Evolutionary conservation across 2,113 vertebrate genomes (phyloP).

Genomic region (Lepus europaeus): DNA sequence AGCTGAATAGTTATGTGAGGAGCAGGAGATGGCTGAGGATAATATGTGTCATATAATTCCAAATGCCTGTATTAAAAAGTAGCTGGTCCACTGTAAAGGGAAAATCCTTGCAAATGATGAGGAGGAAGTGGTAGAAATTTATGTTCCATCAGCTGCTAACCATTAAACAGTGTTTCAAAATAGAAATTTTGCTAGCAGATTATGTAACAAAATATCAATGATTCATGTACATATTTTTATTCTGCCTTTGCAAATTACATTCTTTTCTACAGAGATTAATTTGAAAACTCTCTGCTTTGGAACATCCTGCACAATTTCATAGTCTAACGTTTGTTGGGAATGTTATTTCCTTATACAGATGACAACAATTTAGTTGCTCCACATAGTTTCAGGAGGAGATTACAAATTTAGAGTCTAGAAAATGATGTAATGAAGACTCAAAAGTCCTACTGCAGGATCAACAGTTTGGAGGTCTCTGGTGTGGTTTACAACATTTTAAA

Average conservation of each 20-base stretch:
- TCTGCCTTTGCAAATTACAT: constrained; percentile 68
- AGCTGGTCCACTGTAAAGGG: accelerated
- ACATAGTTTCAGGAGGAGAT: constrained; percentile 21
- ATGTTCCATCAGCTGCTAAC: background rate
- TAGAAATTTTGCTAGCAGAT: constrained; percentile 67
- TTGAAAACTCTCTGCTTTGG: constrained; percentile 69
- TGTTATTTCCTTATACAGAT: constrained; percentile 59
- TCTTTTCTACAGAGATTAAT: constrained; percentile 72
- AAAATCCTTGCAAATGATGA: background rate
- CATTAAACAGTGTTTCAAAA: background rate
- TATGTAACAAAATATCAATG: constrained; percentile 78
- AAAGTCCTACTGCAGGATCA: background rate
- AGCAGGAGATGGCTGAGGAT: accelerated
- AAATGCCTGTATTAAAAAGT: background rate
- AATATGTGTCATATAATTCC: background rate
- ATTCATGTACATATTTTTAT: constrained; percentile 82
- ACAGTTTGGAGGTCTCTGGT: background rate
- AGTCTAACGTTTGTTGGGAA: constrained; percentile 63
- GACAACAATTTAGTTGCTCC: constrained; percentile 44
- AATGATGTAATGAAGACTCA: background rate
- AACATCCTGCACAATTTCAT: constrained; percentile 62
- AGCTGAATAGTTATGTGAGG: background rate
- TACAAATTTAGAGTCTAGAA: constrained; percentile 29
- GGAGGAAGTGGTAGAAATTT: background rate
- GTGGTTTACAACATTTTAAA: background rate